These are phyloP conservation scores for Drosophila koepferae DNA, from an alignment of 2,888 invertebrate genomes.

Conservation along the genomic window DNA sequence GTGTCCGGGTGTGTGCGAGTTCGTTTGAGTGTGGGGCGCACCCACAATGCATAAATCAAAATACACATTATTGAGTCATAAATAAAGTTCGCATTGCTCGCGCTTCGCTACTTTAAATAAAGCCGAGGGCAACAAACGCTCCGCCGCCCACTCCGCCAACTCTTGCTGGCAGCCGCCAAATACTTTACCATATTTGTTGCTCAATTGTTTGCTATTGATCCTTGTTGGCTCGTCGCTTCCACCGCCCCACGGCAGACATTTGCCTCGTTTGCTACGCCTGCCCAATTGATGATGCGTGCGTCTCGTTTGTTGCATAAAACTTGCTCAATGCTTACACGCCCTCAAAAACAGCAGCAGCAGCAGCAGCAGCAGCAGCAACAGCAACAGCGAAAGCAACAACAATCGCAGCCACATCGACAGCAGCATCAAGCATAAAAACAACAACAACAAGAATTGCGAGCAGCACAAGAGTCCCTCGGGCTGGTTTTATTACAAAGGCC, in stretches of 20 bases:
- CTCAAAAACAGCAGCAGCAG: constrained; percentile 51
- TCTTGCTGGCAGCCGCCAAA: constrained; percentile 36
- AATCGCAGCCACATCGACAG: constrained; percentile 28
- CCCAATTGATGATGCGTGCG: constrained; percentile 58
- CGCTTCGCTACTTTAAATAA: constrained; percentile 77
- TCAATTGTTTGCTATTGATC: constrained; percentile 74
- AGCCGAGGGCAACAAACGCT: constrained; percentile 55
- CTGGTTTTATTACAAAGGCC: constrained; percentile 78
- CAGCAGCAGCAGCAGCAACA: constrained; percentile 32
- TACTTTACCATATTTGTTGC: constrained; percentile 74
- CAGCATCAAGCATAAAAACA: constrained; percentile 40
- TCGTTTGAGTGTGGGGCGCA: constrained; percentile 51
- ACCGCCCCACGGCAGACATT: constrained; percentile 13
- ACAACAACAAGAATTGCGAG: constrained; percentile 22
- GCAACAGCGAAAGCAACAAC: constrained; percentile 26
- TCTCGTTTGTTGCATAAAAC: constrained; percentile 79
- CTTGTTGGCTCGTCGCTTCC: constrained; percentile 31
- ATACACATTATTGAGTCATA: constrained; percentile 81
- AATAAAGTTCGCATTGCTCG: constrained; percentile 72
- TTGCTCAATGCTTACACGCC: constrained; percentile 79
- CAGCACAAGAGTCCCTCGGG: constrained; percentile 65
- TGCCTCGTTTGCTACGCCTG: constrained; percentile 32
- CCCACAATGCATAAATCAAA: constrained; percentile 81
- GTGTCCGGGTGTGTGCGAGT: constrained; percentile 15
- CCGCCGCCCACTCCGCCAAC: neutral